Base-by-base conservation (phyloP, 2,113 vertebrate genomes). In the Cebus imitator region DNA sequence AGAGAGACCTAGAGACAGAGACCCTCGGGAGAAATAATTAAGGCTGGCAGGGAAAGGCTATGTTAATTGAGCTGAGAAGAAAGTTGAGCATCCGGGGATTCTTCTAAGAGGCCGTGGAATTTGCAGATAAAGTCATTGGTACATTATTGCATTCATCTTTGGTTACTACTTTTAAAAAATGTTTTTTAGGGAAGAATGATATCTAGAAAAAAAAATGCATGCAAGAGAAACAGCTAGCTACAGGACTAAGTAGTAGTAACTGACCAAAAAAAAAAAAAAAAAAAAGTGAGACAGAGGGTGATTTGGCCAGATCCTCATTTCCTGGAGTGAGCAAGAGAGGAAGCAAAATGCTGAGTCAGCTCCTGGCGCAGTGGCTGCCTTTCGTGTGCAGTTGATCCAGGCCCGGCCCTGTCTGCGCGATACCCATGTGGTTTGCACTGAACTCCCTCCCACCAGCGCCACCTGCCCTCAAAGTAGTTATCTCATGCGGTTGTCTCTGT, bases 31-130 rank as follows among this genome's bases (percentile, higher is more conserved):
- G 93, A 73, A 81, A 94, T 80, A 88, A 96, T 93, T 81, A 92
- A 88, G 90, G 83, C 93, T 96, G 95, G 82, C 93, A 64, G 87
- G 86, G 92, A 85, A 72, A 88, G 91, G 83, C 93, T 50, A 6
- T 8, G 40, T 61, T 91, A 86, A 96, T 73, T 94, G 93, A 95
- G 75, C 96, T 90, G 93, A 94, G 81, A 89, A 90, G 95, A 92
- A 95, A 80, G 55, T 83, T 35, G 96, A 87, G 78, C 87, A 87
- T 86, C 91, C 72, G 35, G 88, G 96, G 85, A 52, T 37, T 87
- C 50, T 91, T 81, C 79, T 17, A 48, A 66, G 57, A 94, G 85
- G 61, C 72, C 73, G 35, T 20, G 43, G 80, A 48, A 68, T 95
- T 96, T 90, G 87, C 91, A 83, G 91, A 85, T 89, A 68, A 58